Evolutionary conservation across 2,797 vertebrate species (phyloP).

Genomic region (Phataginus tetradactyla): DNA sequence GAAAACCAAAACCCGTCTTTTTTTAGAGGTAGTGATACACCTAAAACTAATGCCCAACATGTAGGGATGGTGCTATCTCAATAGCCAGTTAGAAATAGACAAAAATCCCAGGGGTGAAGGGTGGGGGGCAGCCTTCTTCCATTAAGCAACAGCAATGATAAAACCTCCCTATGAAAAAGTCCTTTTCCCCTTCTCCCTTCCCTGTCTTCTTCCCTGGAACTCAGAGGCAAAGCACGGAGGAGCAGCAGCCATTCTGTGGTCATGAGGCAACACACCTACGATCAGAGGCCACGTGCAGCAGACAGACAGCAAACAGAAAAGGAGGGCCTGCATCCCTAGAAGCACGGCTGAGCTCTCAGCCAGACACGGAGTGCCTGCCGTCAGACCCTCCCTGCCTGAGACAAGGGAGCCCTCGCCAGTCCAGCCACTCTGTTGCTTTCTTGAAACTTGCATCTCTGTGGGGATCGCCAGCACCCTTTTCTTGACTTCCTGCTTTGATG

Average conservation of each 20-base stretch:
- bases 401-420: neutral
- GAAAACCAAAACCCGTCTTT: neutral
- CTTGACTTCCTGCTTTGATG: no score
- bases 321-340: no score
- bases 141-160: neutral
- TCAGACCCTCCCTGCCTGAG: neutral
- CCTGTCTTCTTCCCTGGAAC: neutral
- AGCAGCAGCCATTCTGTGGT: neutral
- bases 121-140: neutral
- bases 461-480: neutral
- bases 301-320: neutral
- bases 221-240: neutral
- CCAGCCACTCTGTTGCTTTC: neutral
- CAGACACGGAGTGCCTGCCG: accelerated
- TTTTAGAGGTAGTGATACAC: neutral
- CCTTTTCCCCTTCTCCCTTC: neutral
- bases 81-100: neutral
- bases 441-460: neutral
- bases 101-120: neutral
- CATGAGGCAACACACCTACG: neutral
- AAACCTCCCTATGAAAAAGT: neutral
- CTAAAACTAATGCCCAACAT: neutral
- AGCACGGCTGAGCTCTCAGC: neutral
- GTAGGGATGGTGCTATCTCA: neutral
- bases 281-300: neutral